A percentile compares a stretch with the other conserved stretches of the same genome.
Conservation (phyloP, 1,140 invertebrate species). For the Ceratosolen solmsi region DNA sequence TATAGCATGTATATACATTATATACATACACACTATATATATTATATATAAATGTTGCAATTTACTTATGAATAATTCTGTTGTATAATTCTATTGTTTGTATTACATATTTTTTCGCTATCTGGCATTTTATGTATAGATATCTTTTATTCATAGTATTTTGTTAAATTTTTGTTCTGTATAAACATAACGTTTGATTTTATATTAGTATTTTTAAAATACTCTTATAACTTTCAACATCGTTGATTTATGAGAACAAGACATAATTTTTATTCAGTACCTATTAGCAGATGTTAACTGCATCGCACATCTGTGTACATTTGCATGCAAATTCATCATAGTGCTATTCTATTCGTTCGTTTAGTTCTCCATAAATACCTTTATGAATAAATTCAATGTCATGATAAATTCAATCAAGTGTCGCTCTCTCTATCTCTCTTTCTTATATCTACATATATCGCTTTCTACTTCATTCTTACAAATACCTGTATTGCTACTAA, state of each 20-base stretch:
- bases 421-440: not conserved
- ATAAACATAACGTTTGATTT: not conserved
- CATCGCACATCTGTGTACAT: constrained; percentile 8
- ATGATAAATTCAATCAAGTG: not conserved
- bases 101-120: no score
- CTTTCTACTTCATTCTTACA: no score
- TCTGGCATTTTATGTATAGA: not conserved
- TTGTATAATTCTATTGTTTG: no score
- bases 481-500: no score
- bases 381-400: constrained; percentile 46
- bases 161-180: not conserved
- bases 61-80: no score
- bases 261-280: constrained; percentile 48
- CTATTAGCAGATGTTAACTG: constrained; percentile 44
- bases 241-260: constrained; percentile 45
- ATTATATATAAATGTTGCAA: no score
- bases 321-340: not conserved
- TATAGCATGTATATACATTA: no score
- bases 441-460: not conserved
- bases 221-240: not conserved
- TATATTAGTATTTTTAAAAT: constrained; percentile 12
- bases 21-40: no score
- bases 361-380: constrained; percentile 30
- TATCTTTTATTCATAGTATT: constrained; percentile 9
- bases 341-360: not conserved